Base-by-base conservation (phyloP, 2,113 vertebrate genomes). In the Tiliqua scincoides region DNA sequence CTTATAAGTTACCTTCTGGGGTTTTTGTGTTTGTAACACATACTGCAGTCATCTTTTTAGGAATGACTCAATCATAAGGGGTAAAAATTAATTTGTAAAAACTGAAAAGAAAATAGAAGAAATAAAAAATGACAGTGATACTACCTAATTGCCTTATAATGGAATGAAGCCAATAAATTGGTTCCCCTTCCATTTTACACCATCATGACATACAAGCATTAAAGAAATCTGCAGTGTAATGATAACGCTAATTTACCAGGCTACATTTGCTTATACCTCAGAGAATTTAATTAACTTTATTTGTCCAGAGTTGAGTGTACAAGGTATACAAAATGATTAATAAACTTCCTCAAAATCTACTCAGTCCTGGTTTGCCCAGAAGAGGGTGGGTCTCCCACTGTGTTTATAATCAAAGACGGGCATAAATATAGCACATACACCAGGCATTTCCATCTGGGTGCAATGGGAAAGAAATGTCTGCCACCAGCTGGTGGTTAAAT, bases 191-290 rank as follows among this genome's bases (percentile, higher is more conserved):
- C 6, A 43, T 65, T 63, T 79, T 65, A 40, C 62, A 30, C 30
- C 63, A 52, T 30, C 35, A 40, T 35, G 23, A 71, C 48, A 82
- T 32, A 14, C 25, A 15, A 52, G 30, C 62, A n/a, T 84, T 20
- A 63, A 84, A 32, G 48, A 30, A 9, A 25, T 68, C 48, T 54
- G 43, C 32, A 25, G 59, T 71, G 14, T 57, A 20, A 73, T 73
- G 35, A 43, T 0, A 82, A 79, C 23, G 15, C n/a, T 3, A 0
- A 81, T 40, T 20, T 72, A 14, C 0, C 1, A 27, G 6, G 30
- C 62, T 57, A 30, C 40, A 6, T 59, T 18, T 59, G 57, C 83
- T 43, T 48, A 32, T 83, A 32, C 72, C 75, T 15, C 81, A 6
- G 1, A 71, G 32, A 43, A 6, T 73, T 79, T 85, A 80, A n/a